A percentile compares a stretch with the other conserved stretches of the same genome.
Conservation (phyloP, 2,888 invertebrate species). For the Seira sanloemensis region DNA sequence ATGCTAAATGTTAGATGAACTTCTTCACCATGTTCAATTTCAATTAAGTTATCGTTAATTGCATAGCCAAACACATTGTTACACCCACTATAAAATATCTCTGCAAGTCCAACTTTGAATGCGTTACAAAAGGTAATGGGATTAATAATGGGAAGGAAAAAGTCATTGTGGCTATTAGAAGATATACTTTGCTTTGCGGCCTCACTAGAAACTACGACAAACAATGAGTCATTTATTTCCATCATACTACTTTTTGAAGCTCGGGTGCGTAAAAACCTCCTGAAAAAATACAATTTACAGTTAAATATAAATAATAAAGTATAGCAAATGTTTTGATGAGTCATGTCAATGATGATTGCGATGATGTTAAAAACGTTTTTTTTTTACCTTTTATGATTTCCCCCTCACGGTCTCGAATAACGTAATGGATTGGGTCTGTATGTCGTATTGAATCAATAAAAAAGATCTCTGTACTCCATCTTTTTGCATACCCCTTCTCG, state of each 20-base stretch:
- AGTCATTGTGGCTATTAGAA: not conserved
- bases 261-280: not conserved
- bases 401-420: not conserved
- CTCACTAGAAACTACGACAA: not conserved
- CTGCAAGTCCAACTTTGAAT: not conserved
- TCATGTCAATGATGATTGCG: not conserved
- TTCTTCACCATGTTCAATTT: not conserved
- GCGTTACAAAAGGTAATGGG: not conserved
- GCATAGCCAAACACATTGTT: not conserved
- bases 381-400: conserved; percentile 18
- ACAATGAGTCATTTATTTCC: not conserved
- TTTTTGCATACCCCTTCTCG: conserved; percentile 1
- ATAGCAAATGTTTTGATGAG: no score
- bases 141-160: not conserved
- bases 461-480: not conserved
- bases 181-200: not conserved
- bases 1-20: not conserved
- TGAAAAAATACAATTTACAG: not conserved
- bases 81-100: not conserved
- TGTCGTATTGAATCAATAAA: not conserved
- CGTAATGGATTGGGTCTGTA: not conserved
- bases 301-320: not conserved
- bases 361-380: not conserved
- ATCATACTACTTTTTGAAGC: not conserved
- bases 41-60: not conserved